A percentile compares a stretch with the other conserved stretches of the same genome.
Evolutionary conservation across 2,888 invertebrate species (phyloP).

Genomic region (Chirona hameri): DNA sequence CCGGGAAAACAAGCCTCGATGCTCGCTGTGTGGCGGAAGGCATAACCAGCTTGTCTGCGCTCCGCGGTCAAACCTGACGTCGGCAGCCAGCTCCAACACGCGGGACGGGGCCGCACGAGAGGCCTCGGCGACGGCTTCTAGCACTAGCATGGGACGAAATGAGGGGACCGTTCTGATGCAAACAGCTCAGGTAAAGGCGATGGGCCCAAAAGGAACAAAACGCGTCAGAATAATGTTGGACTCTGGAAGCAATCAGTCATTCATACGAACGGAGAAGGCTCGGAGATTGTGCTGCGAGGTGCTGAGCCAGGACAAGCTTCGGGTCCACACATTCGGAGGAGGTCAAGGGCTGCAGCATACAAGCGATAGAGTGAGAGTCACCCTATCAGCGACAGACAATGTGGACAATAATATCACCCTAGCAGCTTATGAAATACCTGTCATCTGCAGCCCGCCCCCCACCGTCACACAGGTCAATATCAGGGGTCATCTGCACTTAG

Average conservation of each 20-base stretch:
- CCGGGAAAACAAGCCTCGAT: background rate
- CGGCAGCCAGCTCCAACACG: background rate
- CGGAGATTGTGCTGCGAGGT: background rate
- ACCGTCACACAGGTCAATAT: too few relatives aligned
- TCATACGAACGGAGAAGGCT: background rate
- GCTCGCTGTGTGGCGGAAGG: background rate
- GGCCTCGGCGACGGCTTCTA: background rate
- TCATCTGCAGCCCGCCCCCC: too few relatives aligned
- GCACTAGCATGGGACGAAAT: background rate
- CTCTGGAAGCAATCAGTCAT: background rate
- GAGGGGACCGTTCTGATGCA: background rate
- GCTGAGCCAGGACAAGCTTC: background rate
- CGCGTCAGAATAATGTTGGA: background rate
- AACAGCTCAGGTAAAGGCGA: background rate
- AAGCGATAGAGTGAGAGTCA: background rate
- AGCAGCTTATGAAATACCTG: too few relatives aligned
- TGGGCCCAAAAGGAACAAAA: background rate
- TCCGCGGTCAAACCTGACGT: background rate
- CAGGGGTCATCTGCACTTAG: too few relatives aligned
- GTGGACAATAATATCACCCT: too few relatives aligned
- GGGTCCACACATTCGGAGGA: background rate
- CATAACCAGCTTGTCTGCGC: background rate
- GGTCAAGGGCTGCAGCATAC: background rate
- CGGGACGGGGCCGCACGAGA: background rate
- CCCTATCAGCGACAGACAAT: background rate